Conservation (phyloP, 2,888 invertebrate genomes). For the Hyles lineata region DNA sequence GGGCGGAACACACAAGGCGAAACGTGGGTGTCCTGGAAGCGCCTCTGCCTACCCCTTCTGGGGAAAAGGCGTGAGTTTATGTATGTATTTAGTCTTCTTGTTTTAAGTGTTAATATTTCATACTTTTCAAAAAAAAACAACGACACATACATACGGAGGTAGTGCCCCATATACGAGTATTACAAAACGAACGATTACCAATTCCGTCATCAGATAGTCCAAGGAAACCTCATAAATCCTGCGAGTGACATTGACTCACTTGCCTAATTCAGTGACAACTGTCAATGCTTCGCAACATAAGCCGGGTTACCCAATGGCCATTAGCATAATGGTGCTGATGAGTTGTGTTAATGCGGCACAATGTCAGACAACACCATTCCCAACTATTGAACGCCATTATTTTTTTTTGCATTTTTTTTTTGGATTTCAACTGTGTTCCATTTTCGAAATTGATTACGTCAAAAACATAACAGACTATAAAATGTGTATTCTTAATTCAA, state of each 20-base stretch:
- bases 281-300: conserved; percentile 25
- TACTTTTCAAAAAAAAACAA: too few relatives aligned
- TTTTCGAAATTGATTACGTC: not conserved
- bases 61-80: too few relatives aligned
- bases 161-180: not conserved
- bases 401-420: not conserved
- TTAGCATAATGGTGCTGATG: conserved; percentile 33
- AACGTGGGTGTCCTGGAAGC: too few relatives aligned
- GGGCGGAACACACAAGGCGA: too few relatives aligned
- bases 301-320: conserved; percentile 27
- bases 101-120: too few relatives aligned
- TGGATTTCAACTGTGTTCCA: not conserved
- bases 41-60: too few relatives aligned
- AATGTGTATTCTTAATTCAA: too few relatives aligned
- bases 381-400: not conserved
- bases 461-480: too few relatives aligned
- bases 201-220: not conserved
- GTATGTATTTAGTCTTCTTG: too few relatives aligned
- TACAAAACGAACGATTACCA: not conserved
- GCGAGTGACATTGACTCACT: conserved; percentile 29
- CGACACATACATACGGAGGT: too few relatives aligned
- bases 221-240: conserved; percentile 14
- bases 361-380: conserved; percentile 30
- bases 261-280: conserved; percentile 28
- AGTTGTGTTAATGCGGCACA: conserved; percentile 32